A percentile compares a stretch with the other conserved stretches of the same genome.
Evolutionary conservation across 1,140 invertebrate species (phyloP).

Genomic region (Trinorchestia longiramus): DNA sequence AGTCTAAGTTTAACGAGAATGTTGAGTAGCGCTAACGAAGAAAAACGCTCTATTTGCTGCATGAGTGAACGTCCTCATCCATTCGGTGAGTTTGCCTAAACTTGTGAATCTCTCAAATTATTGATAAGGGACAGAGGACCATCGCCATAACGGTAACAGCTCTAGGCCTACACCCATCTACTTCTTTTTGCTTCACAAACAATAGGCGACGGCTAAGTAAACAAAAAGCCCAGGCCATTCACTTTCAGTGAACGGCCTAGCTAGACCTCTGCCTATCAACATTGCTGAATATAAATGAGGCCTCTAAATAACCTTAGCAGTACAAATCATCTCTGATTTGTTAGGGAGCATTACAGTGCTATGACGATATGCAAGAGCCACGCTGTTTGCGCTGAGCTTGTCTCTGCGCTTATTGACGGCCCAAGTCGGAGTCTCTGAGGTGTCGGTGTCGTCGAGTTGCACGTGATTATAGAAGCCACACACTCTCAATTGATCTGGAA

Average conservation of each 20-base stretch:
- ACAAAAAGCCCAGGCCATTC: constrained; percentile 44
- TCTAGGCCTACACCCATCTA: constrained; percentile 42
- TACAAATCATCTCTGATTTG: constrained; percentile 54
- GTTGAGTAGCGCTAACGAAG: constrained; percentile 1
- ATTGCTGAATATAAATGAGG: constrained; percentile 53
- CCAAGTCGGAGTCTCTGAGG: not conserved
- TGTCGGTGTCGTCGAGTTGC: not conserved
- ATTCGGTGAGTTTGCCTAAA: not conserved
- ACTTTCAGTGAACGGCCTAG: constrained; percentile 45
- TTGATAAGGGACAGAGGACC: constrained; percentile 34
- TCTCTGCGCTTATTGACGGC: constrained; percentile 23
- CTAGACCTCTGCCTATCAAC: constrained; percentile 48
- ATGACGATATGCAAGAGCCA: constrained; percentile 32
- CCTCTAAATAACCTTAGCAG: constrained; percentile 51
- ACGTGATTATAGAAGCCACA: not conserved
- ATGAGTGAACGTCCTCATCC: not conserved
- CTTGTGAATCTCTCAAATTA: constrained; percentile 16
- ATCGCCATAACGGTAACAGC: not conserved
- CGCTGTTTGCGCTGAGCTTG: not conserved
- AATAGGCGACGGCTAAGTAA: constrained; percentile 41
- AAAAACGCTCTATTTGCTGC: not conserved
- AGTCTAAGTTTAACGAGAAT: constrained; percentile 5
- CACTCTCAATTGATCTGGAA: not conserved
- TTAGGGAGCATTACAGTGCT: constrained; percentile 38
- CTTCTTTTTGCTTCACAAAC: constrained; percentile 33